Percentiles rank a stretch among this genome's conserved stretches.
Evolutionary conservation across 2,888 invertebrate species (phyloP).

Genomic region (Epinotia bilunana): DNA sequence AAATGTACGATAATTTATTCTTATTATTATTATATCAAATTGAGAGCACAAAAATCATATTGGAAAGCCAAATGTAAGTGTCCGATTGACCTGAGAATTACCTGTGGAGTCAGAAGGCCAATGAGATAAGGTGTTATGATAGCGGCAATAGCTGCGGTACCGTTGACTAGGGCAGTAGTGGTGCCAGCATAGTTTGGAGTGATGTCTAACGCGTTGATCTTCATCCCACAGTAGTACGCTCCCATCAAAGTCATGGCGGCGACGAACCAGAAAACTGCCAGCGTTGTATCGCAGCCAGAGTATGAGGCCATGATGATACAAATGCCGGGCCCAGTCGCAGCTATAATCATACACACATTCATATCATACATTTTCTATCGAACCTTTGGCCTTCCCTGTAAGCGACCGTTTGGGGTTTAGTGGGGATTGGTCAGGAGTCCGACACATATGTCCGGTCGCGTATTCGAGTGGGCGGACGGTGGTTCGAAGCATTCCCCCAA

Average conservation of each 20-base stretch:
- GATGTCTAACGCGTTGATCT: conserved; percentile 87
- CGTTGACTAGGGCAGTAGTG: conserved; percentile 87
- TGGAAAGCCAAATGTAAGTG: not conserved
- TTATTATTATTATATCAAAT: too few relatives aligned
- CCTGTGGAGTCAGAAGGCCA: conserved; percentile 85
- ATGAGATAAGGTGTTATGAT: conserved; percentile 86
- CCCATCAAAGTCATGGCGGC: conserved; percentile 88
- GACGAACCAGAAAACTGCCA: conserved; percentile 85
- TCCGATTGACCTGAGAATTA: conserved; percentile 61
- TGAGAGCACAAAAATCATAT: not conserved
- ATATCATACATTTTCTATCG: not conserved
- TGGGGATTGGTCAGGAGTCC: too few relatives aligned
- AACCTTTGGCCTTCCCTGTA: too few relatives aligned
- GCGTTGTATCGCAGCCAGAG: conserved; percentile 84
- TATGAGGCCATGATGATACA: conserved; percentile 86
- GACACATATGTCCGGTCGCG: too few relatives aligned
- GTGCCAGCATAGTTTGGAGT: conserved; percentile 87
- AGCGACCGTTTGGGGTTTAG: too few relatives aligned
- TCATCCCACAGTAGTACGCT: conserved; percentile 88
- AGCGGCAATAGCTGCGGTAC: conserved; percentile 86
- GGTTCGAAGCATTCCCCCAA: too few relatives aligned
- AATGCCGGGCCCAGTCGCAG: conserved; percentile 86
- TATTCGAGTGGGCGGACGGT: too few relatives aligned
- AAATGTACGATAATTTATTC: too few relatives aligned
- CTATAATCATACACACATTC: conserved; percentile 63